phyloP scores from a whole-genome alignment of 1,140 invertebrate species.

The Lasaia peninsularis region DNA sequence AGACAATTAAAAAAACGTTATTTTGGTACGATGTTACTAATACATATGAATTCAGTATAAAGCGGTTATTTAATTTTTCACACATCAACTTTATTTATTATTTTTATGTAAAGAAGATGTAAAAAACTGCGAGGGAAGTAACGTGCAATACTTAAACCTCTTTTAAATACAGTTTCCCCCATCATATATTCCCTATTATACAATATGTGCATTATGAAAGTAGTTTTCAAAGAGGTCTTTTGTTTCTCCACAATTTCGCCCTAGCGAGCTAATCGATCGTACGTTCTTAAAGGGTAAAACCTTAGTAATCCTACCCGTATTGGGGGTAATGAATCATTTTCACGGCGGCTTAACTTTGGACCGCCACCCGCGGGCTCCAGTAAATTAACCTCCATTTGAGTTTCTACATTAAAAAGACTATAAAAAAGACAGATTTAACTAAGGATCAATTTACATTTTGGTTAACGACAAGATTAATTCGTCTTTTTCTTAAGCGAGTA shows the following conservation, averaged over 20 bases:
- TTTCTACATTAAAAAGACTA: conserved; percentile 21
- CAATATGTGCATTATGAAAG: not conserved
- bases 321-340: conserved; percentile 31
- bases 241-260: not conserved
- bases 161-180: not conserved
- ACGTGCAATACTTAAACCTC: too few relatives aligned
- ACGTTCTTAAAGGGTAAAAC: conserved; percentile 16
- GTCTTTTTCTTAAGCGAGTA: not conserved
- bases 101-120: too few relatives aligned
- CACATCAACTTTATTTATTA: too few relatives aligned
- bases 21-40: too few relatives aligned
- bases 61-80: too few relatives aligned
- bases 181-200: not conserved
- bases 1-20: too few relatives aligned
- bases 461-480: conserved; percentile 5
- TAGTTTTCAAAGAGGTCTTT: not conserved
- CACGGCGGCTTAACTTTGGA: conserved; percentile 28
- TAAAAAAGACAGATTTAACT: conserved; percentile 7
- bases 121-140: too few relatives aligned
- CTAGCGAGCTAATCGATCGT: conserved; percentile 6
- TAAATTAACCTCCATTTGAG: conserved; percentile 24
- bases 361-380: conserved; percentile 20
- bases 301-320: conserved; percentile 26
- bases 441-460: conserved; percentile 3
- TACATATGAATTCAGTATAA: too few relatives aligned